Percentiles rank a stretch among this genome's conserved stretches.
These are phyloP conservation scores for Pseudochirops corinnae DNA, from an alignment of 2,797 vertebrate species.

Conservation along the genomic window DNA sequence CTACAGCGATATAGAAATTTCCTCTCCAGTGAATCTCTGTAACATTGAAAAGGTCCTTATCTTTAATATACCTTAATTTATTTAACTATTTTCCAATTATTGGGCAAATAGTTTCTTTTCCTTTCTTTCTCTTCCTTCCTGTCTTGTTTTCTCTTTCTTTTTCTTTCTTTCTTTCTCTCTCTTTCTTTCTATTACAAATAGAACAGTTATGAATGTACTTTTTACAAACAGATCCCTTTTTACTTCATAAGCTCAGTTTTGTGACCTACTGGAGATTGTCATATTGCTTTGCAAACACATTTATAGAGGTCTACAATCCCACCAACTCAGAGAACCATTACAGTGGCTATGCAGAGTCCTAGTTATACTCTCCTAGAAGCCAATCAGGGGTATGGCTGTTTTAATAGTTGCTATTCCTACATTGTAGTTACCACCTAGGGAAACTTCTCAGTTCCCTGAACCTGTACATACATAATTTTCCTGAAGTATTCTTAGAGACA, in stretches of 20 bases:
- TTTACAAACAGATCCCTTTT: neutral
- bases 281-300: neutral
- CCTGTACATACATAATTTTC: neutral
- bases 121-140: too few relatives aligned
- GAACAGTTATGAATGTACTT: neutral
- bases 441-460: neutral
- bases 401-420: neutral
- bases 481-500: neutral
- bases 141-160: too few relatives aligned
- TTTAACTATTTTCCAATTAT: neutral
- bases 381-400: neutral
- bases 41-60: neutral
- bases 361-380: neutral
- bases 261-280: neutral
- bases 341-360: neutral
- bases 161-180: neutral
- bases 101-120: neutral
- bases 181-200: neutral
- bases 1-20: neutral
- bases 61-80: neutral
- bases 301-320: neutral
- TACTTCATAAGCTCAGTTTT: neutral
- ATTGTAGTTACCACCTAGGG: neutral
- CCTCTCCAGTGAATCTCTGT: neutral
- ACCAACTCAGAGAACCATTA: neutral